phyloP scores from a whole-genome alignment of 1,140 invertebrate genomes.

The Drosophila obscura region DNA sequence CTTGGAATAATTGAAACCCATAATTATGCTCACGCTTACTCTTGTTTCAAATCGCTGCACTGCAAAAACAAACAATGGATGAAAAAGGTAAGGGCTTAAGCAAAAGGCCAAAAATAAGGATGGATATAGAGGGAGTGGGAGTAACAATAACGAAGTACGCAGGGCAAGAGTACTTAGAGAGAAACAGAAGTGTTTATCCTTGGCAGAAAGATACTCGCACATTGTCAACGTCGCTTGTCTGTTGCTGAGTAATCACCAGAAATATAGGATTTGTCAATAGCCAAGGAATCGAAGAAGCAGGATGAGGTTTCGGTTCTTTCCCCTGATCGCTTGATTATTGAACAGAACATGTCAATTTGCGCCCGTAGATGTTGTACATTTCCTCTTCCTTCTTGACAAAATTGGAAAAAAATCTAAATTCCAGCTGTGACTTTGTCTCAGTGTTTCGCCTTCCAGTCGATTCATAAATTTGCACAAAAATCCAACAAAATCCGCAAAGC shows the following conservation, averaged over 20 bases:
- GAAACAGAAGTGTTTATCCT: conserved; percentile 54
- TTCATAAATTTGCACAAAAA: conserved; percentile 48
- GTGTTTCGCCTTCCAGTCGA: conserved; percentile 8
- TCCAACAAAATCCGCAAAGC: conserved; percentile 59
- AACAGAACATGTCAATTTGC: conserved; percentile 69
- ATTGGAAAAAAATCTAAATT: conserved; percentile 35
- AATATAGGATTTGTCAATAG: conserved; percentile 68
- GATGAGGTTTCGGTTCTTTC: conserved; percentile 33
- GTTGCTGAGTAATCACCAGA: conserved; percentile 72
- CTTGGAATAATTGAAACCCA: conserved; percentile 71
- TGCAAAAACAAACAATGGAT: conserved; percentile 63
- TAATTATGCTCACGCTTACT: conserved; percentile 76
- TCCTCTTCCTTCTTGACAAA: conserved; percentile 19
- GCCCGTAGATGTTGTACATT: conserved; percentile 2
- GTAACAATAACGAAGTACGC: conserved; percentile 48
- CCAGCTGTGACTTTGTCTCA: conserved; percentile 50
- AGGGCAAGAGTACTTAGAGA: conserved; percentile 41
- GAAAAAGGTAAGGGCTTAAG: conserved; percentile 49
- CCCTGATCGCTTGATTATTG: conserved; percentile 75
- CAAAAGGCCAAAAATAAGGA: conserved; percentile 31
- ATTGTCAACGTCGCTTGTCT: conserved; percentile 58
- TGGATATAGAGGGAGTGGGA: neutral
- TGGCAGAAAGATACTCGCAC: conserved; percentile 19
- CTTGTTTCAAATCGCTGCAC: conserved; percentile 48
- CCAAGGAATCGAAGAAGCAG: conserved; percentile 31